Percentiles rank a stretch among this genome's conserved stretches.
Conservation (phyloP, 92 coral and sea anemone species). For the Montipora capitata region DNA sequence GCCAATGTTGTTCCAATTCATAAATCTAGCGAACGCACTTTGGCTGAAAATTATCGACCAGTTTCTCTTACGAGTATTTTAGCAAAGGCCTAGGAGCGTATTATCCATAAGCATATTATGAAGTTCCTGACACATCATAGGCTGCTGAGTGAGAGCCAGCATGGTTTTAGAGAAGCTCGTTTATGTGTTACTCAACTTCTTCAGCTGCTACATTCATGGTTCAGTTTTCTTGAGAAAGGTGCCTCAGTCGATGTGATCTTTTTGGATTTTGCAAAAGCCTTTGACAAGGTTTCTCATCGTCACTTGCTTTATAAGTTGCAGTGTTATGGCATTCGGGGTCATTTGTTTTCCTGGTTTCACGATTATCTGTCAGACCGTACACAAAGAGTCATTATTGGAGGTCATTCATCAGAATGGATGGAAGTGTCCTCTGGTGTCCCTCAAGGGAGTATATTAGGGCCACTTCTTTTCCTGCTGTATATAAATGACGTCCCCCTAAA, state of each 20-base stretch:
- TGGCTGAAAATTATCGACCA: constrained; percentile 50
- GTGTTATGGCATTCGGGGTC: constrained; percentile 56
- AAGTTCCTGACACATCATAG: too few species aligned
- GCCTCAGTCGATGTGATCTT: constrained; percentile 21
- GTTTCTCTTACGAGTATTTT: constrained; percentile 69
- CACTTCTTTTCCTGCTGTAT: constrained; percentile 46
- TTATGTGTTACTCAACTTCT: constrained; percentile 59
- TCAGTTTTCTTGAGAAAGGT: neutral
- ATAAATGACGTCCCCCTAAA: constrained; percentile 54
- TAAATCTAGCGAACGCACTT: neutral
- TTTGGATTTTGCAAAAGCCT: constrained; percentile 59
- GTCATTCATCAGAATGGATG: constrained; percentile 55
- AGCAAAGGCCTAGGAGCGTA: constrained; percentile 59
- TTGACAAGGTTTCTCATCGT: constrained; percentile 59
- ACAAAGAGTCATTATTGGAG: constrained; percentile 63
- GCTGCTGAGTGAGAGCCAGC: constrained; percentile 38
- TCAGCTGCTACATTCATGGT: constrained; percentile 54
- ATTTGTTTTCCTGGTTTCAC: constrained; percentile 29
- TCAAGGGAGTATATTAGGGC: constrained; percentile 64
- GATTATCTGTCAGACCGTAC: constrained; percentile 40
- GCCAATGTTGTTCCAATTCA: constrained; percentile 39
- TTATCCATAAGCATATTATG: constrained; percentile 9
- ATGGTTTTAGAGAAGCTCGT: constrained; percentile 47
- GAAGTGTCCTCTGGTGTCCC: constrained; percentile 53
- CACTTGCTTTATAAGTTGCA: constrained; percentile 59